Conservation (phyloP, 2,888 invertebrate species). For the Rhyacophila evoluta region DNA sequence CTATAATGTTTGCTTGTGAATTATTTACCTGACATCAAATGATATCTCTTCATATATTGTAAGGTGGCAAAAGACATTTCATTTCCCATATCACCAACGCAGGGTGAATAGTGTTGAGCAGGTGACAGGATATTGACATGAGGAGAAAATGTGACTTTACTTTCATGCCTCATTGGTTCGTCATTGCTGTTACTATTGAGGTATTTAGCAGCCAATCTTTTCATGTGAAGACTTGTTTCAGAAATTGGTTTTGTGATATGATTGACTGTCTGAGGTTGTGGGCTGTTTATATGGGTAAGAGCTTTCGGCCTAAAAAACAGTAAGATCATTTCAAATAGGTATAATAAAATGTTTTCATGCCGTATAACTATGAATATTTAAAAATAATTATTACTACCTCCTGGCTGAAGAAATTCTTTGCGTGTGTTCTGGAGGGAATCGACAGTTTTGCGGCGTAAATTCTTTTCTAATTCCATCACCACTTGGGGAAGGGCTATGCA, state of each 20-base stretch:
- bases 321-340: too few species aligned
- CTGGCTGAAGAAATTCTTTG: neutral
- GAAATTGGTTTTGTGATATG: constrained; percentile 57
- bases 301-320: neutral
- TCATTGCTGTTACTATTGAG: neutral
- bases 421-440: neutral
- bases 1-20: too few species aligned
- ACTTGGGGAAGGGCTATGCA: constrained; percentile 67
- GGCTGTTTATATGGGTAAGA: neutral
- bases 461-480: neutral
- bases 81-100: constrained; percentile 38
- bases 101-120: neutral
- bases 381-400: constrained; percentile 32
- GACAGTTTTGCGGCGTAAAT: constrained; percentile 58
- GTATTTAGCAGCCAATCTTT: constrained; percentile 67
- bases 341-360: too few species aligned
- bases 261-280: neutral
- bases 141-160: neutral
- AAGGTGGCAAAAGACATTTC: constrained; percentile 76
- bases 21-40: constrained; percentile 68
- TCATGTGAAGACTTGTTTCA: constrained; percentile 68
- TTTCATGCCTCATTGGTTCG: neutral
- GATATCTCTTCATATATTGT: constrained; percentile 78
- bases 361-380: too few species aligned
- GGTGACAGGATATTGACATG: neutral